Base-by-base conservation (phyloP, 2,113 vertebrate genomes). In the Larimichthys polyactis region DNA sequence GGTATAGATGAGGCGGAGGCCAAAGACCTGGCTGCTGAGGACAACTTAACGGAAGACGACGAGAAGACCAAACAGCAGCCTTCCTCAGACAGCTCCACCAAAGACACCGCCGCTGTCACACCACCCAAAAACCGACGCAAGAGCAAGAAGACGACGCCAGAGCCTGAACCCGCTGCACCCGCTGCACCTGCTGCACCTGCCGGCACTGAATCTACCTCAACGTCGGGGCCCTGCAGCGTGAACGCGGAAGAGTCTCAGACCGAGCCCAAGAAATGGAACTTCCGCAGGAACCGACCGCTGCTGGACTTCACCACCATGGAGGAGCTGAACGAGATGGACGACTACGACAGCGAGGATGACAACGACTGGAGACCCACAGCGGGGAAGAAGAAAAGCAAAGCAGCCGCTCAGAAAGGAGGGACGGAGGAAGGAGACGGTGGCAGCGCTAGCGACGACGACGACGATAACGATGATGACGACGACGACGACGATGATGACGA, bases 281-380 rank as follows among this genome's bases (percentile, higher is more conserved):
- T 99, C 54, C 96, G 98, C 46, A 94, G 98, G 79, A 99, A 99
- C 85, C 95, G 98, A 0, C 97, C 97, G 0, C 92, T 98, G 78
- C 89, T 99, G 88, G 98, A 99, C 94, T 99, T 99, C 78, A 97
- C 98, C 2, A 97, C 97, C 0, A 99, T 99, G 96, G 98, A 98
- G 91, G 97, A 99, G 19, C 94, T 99, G 72, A 98, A 99, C 65
- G 97, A 98, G 67, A 99, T 99, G 96, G 98, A 99, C 79, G 98
- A 99, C 91, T 99, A 99, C 11, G 98, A 99, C 55, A 99, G 98
- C 7, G 98, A 99, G 85, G 98, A 99, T 48, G 98, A 99, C 87
- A 99, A 99, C 22, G 98, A 99, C 87, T 99, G 98, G 98, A 94
- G 97, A 24, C 98, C 98, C 5, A 93, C 96, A 4, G 95, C 95